phyloP scores from a whole-genome alignment of 1,140 invertebrate species.

The Dermatophagoides farinae region DNA sequence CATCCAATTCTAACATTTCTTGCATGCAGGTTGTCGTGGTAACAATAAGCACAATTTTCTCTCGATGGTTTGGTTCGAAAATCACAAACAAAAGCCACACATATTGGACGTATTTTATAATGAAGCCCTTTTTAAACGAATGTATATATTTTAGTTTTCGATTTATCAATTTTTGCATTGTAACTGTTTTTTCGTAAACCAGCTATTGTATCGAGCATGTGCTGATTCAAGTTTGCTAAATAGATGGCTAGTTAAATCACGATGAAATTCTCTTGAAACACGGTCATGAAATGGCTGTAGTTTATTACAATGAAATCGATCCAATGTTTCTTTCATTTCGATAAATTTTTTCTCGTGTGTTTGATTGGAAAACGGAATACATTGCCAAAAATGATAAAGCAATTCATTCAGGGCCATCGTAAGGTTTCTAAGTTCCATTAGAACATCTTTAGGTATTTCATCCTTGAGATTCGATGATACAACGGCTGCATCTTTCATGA shows the following conservation, averaged over 20 bases:
- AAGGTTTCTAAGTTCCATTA: conserved; percentile 54
- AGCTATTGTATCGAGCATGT: conserved; percentile 55
- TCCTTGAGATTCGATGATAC: conserved; percentile 44
- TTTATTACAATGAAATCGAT: conserved; percentile 63
- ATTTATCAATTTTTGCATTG: background rate
- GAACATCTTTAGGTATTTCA: conserved; percentile 53
- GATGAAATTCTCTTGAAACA: conserved; percentile 19
- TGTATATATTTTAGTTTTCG: too few relatives aligned
- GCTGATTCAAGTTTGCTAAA: conserved; percentile 60
- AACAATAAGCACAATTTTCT: background rate
- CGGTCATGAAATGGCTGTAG: conserved; percentile 39
- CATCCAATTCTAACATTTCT: too few relatives aligned
- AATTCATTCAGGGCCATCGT: conserved; percentile 69
- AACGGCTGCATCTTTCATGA: conserved; percentile 62
- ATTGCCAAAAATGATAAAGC: conserved; percentile 76
- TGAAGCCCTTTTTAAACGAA: too few relatives aligned
- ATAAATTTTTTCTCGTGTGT: conserved; percentile 52
- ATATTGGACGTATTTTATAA: too few relatives aligned
- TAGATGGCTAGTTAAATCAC: conserved; percentile 50
- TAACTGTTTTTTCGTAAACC: conserved; percentile 34
- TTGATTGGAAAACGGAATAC: conserved; percentile 65
- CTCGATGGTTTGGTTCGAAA: background rate
- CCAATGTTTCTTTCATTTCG: conserved; percentile 64
- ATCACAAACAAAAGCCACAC: too few relatives aligned
- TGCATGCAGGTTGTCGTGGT: background rate